Conservation (phyloP, 2,888 invertebrate genomes). For the Eulithis prunata region DNA sequence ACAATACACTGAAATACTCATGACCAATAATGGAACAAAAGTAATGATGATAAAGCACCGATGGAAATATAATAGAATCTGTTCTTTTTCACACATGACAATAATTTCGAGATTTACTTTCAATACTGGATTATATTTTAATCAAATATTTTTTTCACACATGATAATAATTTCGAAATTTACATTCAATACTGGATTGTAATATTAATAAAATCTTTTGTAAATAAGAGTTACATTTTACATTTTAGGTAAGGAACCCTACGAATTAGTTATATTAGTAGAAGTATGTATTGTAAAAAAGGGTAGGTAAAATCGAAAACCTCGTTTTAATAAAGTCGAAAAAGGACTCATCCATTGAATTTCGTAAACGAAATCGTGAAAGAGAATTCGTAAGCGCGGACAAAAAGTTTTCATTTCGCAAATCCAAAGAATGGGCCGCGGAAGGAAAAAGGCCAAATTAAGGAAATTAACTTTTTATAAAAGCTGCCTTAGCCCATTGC, state of each 20-base stretch:
- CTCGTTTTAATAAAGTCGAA: slow-evolving; percentile 1
- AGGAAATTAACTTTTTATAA: slow-evolving; percentile 79
- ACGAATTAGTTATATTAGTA: no score
- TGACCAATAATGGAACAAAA: slow-evolving; percentile 14
- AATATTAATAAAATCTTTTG: no score
- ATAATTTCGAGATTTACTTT: no score
- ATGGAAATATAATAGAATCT: slow-evolving; percentile 18
- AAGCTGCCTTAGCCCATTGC: slow-evolving; percentile 62
- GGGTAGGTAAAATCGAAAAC: slow-evolving; percentile 1
- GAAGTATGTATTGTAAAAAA: neutral
- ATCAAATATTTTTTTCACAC: no score
- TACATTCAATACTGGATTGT: no score
- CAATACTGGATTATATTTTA: no score
- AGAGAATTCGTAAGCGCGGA: slow-evolving; percentile 57
- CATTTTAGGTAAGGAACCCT: no score
- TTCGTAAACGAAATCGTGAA: slow-evolving; percentile 52
- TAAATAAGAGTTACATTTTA: no score
- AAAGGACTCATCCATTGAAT: slow-evolving; percentile 39
- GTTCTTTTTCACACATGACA: no score
- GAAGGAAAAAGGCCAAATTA: slow-evolving; percentile 71
- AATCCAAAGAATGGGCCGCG: slow-evolving; percentile 63
- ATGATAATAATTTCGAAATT: no score
- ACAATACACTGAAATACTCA: slow-evolving; percentile 5
- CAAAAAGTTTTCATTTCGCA: slow-evolving; percentile 63
- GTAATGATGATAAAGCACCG: neutral